Evolutionary conservation across 2,797 vertebrate genomes (phyloP), one percentile per base, ranked within the genome.

Genomic region (Lacerta bilineata): DNA sequence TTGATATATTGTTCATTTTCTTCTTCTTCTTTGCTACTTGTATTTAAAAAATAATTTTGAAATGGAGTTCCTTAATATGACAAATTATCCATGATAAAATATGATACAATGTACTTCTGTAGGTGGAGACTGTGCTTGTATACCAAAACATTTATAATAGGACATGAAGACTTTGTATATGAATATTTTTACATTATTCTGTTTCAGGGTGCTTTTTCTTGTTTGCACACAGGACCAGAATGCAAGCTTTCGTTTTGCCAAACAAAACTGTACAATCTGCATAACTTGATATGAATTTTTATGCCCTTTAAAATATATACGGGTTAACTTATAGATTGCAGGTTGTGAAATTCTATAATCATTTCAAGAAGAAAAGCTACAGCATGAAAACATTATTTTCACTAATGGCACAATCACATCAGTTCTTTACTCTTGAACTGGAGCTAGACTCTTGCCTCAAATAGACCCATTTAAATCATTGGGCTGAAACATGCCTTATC

Each of bases 191-290:
- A 36, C n/a, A 72, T 33, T 72, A 69, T n/a, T 72, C 71, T 72
- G 69, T 72, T 72, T 72, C 15, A 33, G 13, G 33, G 15, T 72
- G n/a, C 36, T 72, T 72, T 18, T 72, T 18, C 3, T 8, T 72
- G 15, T 36, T 36, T 72, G n/a, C 33, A 72, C n/a, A 72, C 29
- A 15, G 8, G 23, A 27, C 23, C 27, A 69, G 68, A 69, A 69
- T 69, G 68, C 87, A 86, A 93, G 84, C 95, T 96, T 96, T 94
- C 93, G 94, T 41, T 86, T 77, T 82, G 88, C 59, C 50, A 88
- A 89, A 81, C 88, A 88, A 92, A 93, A 86, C 17, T 7, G 36
- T 46, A 43, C 27, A 78, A 50, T 83, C 90, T n/a, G 68, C 64
- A 13, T 80, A 71, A 85, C 59, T 86, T 82, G 86, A 83, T 84